Evolutionary conservation across 2,797 vertebrate genomes (phyloP).

Genomic region (Myotis pilosus): DNA sequence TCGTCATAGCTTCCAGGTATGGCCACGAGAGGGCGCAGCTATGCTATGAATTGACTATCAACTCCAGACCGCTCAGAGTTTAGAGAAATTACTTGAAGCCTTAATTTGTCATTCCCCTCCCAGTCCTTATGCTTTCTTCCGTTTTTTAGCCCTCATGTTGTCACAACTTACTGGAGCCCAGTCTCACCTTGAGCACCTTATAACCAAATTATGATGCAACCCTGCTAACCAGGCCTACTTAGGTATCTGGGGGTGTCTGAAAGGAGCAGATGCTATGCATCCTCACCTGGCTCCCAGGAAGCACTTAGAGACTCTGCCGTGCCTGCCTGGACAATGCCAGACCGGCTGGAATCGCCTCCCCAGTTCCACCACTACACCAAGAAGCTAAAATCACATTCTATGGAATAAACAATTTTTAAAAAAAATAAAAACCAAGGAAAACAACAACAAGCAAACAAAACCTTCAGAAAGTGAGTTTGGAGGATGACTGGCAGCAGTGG

Average conservation of each 20-base stretch:
- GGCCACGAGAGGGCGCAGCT: not conserved
- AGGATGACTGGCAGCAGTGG: not conserved
- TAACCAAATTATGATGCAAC: not conserved
- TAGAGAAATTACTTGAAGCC: not conserved
- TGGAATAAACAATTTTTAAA: not conserved
- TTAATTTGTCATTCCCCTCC: not conserved
- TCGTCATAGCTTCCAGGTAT: accelerated
- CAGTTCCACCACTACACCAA: no score
- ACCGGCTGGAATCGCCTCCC: accelerated
- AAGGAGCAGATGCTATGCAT: not conserved
- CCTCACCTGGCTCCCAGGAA: not conserved
- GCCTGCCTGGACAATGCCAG: not conserved
- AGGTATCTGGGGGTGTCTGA: not conserved
- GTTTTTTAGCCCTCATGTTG: not conserved
- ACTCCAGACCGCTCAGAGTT: no score
- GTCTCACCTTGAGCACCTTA: not conserved
- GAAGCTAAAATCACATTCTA: not conserved
- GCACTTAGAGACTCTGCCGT: not conserved
- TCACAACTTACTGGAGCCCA: not conserved
- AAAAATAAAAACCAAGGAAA: not conserved
- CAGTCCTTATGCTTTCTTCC: accelerated
- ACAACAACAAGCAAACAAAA: no score
- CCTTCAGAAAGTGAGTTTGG: not conserved
- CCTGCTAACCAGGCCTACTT: not conserved
- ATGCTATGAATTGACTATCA: accelerated